phyloP scores from a whole-genome alignment of 2,888 invertebrate genomes.

The Acleris cristana region DNA sequence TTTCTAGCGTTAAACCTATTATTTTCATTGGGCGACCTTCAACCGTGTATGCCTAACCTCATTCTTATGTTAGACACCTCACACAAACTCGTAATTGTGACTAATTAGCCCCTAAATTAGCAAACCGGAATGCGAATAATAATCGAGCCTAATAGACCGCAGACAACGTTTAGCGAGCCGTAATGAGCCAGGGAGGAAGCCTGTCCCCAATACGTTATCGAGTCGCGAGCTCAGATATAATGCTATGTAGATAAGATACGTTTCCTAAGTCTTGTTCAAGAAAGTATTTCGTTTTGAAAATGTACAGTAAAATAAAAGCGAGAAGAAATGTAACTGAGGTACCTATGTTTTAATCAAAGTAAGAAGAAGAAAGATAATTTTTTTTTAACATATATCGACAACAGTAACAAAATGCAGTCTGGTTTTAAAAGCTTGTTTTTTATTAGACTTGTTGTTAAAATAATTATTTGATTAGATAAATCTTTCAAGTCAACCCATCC shows the following conservation, averaged over 20 bases:
- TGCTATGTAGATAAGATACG: not conserved
- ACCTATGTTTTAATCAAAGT: too few species aligned
- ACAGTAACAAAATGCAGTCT: too few species aligned
- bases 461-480: too few species aligned
- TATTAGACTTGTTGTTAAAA: too few species aligned
- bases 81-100: not conserved
- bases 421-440: too few species aligned
- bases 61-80: not conserved
- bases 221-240: slow-evolving; percentile 1
- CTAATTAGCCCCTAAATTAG: slow-evolving; percentile 21
- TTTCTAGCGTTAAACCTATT: too few species aligned
- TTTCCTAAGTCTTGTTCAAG: not conserved
- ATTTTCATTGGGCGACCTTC: not conserved
- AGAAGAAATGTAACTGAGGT: too few species aligned
- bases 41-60: not conserved
- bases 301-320: too few species aligned
- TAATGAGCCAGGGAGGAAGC: slow-evolving; percentile 37
- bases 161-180: slow-evolving; percentile 11
- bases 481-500: too few species aligned
- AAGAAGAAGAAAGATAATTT: too few species aligned
- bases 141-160: slow-evolving; percentile 10
- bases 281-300: not conserved
- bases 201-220: slow-evolving; percentile 36
- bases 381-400: too few species aligned
- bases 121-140: slow-evolving; percentile 20